These are phyloP conservation scores for Petrocephalus schoutedeni DNA, from an alignment of 2,797 vertebrate species.

Conservation along the genomic window DNA sequence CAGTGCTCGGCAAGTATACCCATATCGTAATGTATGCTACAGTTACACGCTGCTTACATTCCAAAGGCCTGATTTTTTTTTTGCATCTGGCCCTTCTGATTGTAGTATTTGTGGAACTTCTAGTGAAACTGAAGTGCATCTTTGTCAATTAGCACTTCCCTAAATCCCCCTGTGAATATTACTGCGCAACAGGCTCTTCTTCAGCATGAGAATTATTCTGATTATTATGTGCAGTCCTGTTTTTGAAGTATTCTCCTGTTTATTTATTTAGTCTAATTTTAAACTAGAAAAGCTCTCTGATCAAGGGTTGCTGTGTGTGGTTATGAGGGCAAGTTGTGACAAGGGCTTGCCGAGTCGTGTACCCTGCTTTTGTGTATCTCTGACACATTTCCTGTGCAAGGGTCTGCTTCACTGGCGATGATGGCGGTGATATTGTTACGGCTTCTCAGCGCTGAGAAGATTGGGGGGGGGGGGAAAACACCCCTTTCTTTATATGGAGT, in stretches of 20 bases:
- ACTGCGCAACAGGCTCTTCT: neutral
- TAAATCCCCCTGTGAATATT: neutral
- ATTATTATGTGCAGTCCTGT: neutral
- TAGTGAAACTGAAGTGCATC: neutral
- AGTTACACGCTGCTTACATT: neutral
- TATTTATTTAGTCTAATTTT: neutral
- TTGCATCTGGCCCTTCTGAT: neutral
- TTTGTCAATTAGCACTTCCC: neutral
- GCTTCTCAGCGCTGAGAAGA: neutral
- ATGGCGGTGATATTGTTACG: neutral
- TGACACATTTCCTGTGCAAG: neutral
- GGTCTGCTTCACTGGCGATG: neutral
- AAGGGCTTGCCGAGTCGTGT: neutral
- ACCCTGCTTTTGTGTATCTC: neutral
- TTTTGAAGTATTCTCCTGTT: neutral
- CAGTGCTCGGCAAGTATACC: neutral
- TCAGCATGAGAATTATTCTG: neutral
- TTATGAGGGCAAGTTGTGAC: neutral
- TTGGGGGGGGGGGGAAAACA: neutral
- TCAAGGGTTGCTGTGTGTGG: neutral
- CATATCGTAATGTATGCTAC: neutral
- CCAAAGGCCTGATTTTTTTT: neutral
- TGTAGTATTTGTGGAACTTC: neutral
- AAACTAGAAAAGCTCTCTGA: neutral
- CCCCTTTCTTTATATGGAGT: conserved; percentile 4